phyloP scores from a whole-genome alignment of 2,113 vertebrate species.

The Circaetus gallicus region DNA sequence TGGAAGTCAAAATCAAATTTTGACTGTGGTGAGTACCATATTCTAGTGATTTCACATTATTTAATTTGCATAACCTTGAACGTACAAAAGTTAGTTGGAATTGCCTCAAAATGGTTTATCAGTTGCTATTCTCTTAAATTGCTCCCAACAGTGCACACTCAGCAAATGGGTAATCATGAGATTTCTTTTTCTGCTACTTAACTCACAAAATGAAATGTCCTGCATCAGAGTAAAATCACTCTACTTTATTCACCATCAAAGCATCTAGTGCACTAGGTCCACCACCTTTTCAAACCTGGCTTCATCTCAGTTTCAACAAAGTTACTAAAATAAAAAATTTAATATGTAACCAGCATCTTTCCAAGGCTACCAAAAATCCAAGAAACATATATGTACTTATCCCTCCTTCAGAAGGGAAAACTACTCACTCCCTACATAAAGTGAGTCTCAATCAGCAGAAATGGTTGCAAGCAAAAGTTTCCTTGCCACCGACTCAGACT shows the following conservation, averaged over 20 bases:
- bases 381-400: not conserved
- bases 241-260: not conserved
- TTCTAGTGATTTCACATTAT: not conserved
- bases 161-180: not conserved
- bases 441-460: not conserved
- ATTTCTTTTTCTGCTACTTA: not conserved
- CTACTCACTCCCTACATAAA: not conserved
- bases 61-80: not conserved
- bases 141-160: not conserved
- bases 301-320: not conserved
- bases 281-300: not conserved
- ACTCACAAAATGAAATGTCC: not conserved
- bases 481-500: not conserved
- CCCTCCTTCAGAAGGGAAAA: not conserved
- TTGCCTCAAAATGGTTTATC: not conserved
- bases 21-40: not conserved
- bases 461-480: not conserved
- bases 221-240: not conserved
- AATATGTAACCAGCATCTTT: not conserved
- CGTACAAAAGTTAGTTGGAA: not conserved
- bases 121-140: not conserved
- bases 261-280: accelerated
- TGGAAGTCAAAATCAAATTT: not conserved
- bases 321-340: not conserved
- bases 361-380: not conserved